Evolutionary conservation across 2,888 invertebrate species (phyloP).

Genomic region (Ectemnius cavifrons): DNA sequence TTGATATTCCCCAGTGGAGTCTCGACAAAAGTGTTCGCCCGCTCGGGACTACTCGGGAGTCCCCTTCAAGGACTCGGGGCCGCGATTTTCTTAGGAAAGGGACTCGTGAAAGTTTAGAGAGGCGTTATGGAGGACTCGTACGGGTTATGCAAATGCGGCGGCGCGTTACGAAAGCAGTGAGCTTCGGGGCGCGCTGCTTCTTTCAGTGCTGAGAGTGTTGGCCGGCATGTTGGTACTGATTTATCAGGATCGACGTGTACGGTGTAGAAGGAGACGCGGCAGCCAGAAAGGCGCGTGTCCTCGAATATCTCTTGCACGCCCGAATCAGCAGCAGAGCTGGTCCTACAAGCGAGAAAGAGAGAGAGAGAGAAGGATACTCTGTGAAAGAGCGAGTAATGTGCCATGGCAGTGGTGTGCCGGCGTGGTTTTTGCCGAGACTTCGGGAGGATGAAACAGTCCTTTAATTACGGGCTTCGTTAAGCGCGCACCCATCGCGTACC

Average conservation of each 20-base stretch:
- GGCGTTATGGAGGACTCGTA: constrained; percentile 4
- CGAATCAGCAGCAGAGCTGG: constrained; percentile 37
- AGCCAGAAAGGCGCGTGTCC: background rate
- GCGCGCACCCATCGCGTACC: constrained; percentile 66
- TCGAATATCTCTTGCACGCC: constrained; percentile 16
- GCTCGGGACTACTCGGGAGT: background rate
- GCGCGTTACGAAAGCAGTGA: constrained; percentile 5
- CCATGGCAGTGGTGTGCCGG: constrained; percentile 48
- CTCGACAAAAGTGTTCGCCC: no score
- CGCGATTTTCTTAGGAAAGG: constrained; percentile 2
- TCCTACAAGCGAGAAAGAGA: constrained; percentile 14
- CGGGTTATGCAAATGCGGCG: constrained; percentile 17
- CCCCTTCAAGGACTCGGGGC: background rate
- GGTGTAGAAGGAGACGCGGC: no score
- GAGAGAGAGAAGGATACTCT: no score
- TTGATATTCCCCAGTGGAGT: no score
- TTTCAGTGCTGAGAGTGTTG: constrained; percentile 8
- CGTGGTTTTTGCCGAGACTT: constrained; percentile 71
- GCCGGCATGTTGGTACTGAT: background rate
- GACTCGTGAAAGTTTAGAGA: constrained; percentile 7
- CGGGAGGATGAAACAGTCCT: constrained; percentile 76
- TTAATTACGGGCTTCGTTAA: constrained; percentile 77
- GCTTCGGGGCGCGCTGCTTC: background rate
- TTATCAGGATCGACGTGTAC: constrained; percentile 10
- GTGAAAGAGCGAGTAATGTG: constrained; percentile 65